Evolutionary conservation across 1,140 invertebrate genomes (phyloP).

Genomic region (Mycetomoellerius zeteki): DNA sequence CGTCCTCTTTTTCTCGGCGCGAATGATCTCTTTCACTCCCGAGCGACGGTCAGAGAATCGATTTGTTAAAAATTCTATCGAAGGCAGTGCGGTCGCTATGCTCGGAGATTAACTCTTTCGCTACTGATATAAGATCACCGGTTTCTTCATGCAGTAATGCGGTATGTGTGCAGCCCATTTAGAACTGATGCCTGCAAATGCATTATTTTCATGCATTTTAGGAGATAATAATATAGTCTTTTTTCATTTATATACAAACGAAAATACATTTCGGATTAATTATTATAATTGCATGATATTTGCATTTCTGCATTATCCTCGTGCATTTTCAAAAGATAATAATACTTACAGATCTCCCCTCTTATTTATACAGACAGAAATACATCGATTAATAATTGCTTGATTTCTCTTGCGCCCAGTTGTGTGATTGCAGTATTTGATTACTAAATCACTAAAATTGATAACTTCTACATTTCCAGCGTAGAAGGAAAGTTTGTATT

Average conservation of each 20-base stretch:
- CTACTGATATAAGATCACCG: conserved; percentile 22
- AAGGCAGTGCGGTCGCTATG: conserved; percentile 61
- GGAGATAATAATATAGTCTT: conserved; percentile 12
- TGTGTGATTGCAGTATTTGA: neutral
- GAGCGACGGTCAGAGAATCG: conserved; percentile 44
- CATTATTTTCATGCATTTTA: neutral
- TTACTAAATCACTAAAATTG: conserved; percentile 22
- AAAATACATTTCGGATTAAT: conserved; percentile 36
- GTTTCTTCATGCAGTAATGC: neutral
- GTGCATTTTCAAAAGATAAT: neutral
- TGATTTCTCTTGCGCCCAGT: neutral
- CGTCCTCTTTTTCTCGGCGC: conserved; percentile 20
- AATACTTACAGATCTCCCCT: neutral
- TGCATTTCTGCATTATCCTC: neutral
- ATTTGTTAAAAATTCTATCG: conserved; percentile 52
- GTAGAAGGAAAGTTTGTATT: neutral
- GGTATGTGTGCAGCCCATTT: no score
- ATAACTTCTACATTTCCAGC: conserved; percentile 7
- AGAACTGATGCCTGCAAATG: neutral
- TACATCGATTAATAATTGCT: conserved; percentile 13
- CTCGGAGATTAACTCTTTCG: conserved; percentile 58
- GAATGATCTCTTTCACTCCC: conserved; percentile 21
- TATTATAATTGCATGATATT: neutral
- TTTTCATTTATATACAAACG: conserved; percentile 19
- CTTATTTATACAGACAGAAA: conserved; percentile 36